These are phyloP conservation scores for Drosophila tsacasi DNA, from an alignment of 1,140 invertebrate species.

Conservation along the genomic window DNA sequence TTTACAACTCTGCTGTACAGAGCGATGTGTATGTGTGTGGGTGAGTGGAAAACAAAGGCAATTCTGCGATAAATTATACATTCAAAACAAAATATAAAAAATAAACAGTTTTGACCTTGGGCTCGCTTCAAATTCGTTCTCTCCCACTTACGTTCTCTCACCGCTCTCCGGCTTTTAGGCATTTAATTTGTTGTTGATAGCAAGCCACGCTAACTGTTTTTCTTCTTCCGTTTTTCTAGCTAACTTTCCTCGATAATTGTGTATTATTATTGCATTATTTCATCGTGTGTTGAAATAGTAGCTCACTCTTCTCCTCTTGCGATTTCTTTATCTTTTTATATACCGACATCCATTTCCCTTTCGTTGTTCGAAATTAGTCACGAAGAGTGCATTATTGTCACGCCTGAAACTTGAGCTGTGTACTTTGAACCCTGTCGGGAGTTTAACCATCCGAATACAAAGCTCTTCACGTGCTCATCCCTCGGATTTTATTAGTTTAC, in stretches of 20 bases:
- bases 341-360: constrained; percentile 24
- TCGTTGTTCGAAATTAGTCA: constrained; percentile 30
- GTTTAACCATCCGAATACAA: constrained; percentile 22
- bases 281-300: constrained; percentile 70
- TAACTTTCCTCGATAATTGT: constrained; percentile 61
- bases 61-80: constrained; percentile 81
- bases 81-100: constrained; percentile 85
- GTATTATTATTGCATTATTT: constrained; percentile 67
- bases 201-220: constrained; percentile 50
- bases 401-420: constrained; percentile 41
- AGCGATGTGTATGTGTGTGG: constrained; percentile 20
- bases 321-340: constrained; percentile 16
- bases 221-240: constrained; percentile 19
- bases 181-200: constrained; percentile 53
- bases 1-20: constrained; percentile 63
- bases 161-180: constrained; percentile 12
- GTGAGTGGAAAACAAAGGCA: constrained; percentile 77
- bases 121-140: constrained; percentile 53
- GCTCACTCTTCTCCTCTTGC: constrained; percentile 12
- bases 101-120: constrained; percentile 85
- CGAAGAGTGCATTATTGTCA: constrained; percentile 48
- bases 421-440: constrained; percentile 40
- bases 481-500: constrained; percentile 40
- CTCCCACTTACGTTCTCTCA: constrained; percentile 34
- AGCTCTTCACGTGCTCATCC: constrained; percentile 58